Evolutionary conservation across 2,113 vertebrate species (phyloP).

Genomic region (Hyla sarda): DNA sequence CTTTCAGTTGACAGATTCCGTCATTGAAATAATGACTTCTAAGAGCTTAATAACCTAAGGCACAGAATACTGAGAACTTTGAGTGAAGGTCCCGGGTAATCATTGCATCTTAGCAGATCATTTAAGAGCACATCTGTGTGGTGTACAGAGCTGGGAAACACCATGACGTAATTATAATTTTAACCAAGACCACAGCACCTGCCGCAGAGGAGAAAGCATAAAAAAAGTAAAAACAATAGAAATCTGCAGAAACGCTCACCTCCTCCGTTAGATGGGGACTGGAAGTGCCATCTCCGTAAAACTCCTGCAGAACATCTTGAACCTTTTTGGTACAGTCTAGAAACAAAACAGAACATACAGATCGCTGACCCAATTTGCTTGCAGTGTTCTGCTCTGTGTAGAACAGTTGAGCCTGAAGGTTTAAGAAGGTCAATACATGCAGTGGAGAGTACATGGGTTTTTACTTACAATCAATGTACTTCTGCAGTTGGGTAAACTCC

Average conservation of each 20-base stretch:
- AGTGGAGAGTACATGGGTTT: slow-evolving; percentile 50
- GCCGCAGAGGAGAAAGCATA: not conserved
- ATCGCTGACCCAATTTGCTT: slow-evolving; percentile 4
- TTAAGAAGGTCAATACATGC: not conserved
- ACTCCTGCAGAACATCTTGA: slow-evolving; percentile 87
- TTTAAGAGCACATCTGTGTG: not conserved
- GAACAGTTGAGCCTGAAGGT: slow-evolving; percentile 15
- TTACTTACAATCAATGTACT: slow-evolving; percentile 92
- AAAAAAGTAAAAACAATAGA: slow-evolving; percentile 5
- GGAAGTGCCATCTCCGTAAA: slow-evolving; percentile 78
- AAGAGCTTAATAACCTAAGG: not conserved
- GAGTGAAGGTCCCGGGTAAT: not conserved
- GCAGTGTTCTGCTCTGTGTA: slow-evolving; percentile 3
- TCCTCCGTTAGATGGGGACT: slow-evolving; percentile 80
- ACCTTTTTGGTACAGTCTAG: slow-evolving; percentile 88
- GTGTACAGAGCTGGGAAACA: not conserved
- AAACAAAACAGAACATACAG: slow-evolving; percentile 38
- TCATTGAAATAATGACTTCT: not conserved
- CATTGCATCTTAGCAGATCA: not conserved
- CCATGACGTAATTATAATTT: slow-evolving; percentile 2
- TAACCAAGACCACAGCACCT: not conserved
- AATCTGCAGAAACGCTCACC: slow-evolving; percentile 72
- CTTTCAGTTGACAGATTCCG: not conserved
- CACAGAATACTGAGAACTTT: not conserved
- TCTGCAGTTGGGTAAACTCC: slow-evolving; percentile 91